Base-by-base conservation (phyloP, 2,888 invertebrate species). In the Drosophila mayaguana region DNA sequence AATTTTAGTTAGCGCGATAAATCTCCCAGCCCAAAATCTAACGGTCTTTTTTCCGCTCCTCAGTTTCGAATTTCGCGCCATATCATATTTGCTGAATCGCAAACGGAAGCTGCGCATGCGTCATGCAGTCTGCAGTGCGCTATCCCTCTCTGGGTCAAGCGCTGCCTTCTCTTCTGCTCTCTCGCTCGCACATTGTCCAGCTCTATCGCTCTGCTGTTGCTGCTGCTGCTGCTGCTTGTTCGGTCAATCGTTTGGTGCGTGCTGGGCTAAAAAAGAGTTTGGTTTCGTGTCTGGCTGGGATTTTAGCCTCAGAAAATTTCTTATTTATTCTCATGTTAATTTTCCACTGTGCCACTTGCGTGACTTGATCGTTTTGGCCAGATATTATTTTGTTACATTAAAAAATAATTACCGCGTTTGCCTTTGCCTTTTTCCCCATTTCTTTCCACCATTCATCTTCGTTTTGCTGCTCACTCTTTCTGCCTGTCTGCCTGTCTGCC, bases 371-470 rank as follows among this genome's bases (percentile, higher is more conserved):
- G 89, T 85, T 91, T 89, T 88, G 89, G 90, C 75, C 81, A 78
- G 91, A 89, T 89, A 91, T 89, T 89, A 90, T 91, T 91, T 91
- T 90, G 91, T 90, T 89, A 89, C 89, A 89, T 89, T 89, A 89
- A 89, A 89, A 91, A 89, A 89, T 89, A 89, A 89, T 89, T 89
- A 85, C 90, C 85, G 80, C 85, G 78, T 89, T 83, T 83, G 88
- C 83, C 78, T 89, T 88, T 85, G 73, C 75, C 59, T 89, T 76
- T 66, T 55, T 14, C 12, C 16, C 9, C 16, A 16, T 38, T 40
- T 40, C 38, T 54, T n/a, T 40, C 18, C 67, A 63, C 56, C 60
- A 7, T 43, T 40, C 42, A 56, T 54, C 22, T 34, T 16, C 12
- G 7, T 14, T 38, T 38, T 16, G 34, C 4, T 36, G 16, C 25